Percentiles rank a stretch among this genome's conserved stretches.
Conservation (phyloP, 2,113 vertebrate genomes). For the Pteruthius melanotis region DNA sequence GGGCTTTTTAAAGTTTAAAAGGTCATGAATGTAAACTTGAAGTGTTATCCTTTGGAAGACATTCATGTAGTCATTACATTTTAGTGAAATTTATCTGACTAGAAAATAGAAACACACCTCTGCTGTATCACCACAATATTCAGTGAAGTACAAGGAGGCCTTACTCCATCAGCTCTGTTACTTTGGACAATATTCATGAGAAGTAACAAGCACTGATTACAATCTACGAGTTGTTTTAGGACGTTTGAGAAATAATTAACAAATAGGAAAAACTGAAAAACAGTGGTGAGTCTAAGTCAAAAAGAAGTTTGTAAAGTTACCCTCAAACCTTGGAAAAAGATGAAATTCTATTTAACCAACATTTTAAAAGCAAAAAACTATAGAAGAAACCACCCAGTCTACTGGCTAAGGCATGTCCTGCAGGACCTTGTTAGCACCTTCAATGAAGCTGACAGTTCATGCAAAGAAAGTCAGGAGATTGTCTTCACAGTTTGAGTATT, state of each 20-base stretch:
- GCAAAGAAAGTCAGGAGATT: background rate
- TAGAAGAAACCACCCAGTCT: background rate
- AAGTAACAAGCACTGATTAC: background rate
- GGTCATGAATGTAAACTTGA: background rate
- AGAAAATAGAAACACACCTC: background rate
- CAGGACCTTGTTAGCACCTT: background rate
- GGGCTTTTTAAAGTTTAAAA: background rate
- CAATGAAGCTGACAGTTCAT: background rate
- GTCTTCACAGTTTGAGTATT: background rate
- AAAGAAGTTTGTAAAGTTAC: background rate
- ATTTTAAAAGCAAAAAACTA: background rate
- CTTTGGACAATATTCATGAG: background rate
- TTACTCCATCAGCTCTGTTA: background rate
- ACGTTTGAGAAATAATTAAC: background rate
- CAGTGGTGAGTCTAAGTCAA: background rate
- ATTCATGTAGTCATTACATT: background rate
- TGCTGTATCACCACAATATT: background rate
- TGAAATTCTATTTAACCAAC: background rate
- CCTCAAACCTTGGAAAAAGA: background rate
- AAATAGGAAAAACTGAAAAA: background rate
- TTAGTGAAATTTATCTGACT: background rate
- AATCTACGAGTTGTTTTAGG: rapidly evolving
- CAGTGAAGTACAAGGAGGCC: background rate
- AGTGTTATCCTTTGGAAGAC: background rate
- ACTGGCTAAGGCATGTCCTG: background rate